Evolutionary conservation across 1,140 invertebrate genomes (phyloP), one percentile per base, ranked within the genome.

Genomic region (Thalassaphorura encarpata): DNA sequence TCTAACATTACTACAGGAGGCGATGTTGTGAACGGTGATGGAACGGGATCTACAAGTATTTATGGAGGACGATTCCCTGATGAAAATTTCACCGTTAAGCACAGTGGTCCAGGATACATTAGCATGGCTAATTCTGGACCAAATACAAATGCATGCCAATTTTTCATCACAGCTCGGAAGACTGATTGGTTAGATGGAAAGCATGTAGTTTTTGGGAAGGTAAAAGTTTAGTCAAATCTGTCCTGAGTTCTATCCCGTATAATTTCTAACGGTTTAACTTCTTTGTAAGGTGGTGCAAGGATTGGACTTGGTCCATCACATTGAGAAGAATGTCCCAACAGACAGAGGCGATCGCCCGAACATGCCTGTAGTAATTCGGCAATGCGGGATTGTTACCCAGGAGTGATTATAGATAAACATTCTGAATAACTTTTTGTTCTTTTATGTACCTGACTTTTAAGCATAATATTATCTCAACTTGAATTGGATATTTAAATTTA

Each of bases 201-300:
- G 54, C 92, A 99, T 70, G 88, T 89, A 3, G 84, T 96, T 5
- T 94, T 98, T 74, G 95, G 94, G 66, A 96, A 91, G 75, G 87
- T 92, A 76, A 6, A 36, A 36, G 33, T 36, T n/a, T 36, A n/a
- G 11, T 36, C n/a, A 36, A 36, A 11, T 36, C 33, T n/a, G 33
- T 11, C 33, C n/a, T 11, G 33, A 36, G 33, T 36, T 11, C n/a
- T 11, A 36, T 36, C 33, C 11, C n/a, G 11, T 36, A 11, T 36
- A 36, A 36, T 36, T 36, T 36, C 33, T 36, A 11, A 11, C n/a
- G 11, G 11, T 36, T 36, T n/a, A 11, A 11, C 33, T 11, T n/a
- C 33, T n/a, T n/a, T n/a, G 33, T 36, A 58, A 85, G 81, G 83
- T 88, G 0, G 69, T 85, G 2, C 78, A 82, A 61, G 90, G 90